Conservation (phyloP, 1,140 invertebrate genomes). For the Cephus cinctus region DNA sequence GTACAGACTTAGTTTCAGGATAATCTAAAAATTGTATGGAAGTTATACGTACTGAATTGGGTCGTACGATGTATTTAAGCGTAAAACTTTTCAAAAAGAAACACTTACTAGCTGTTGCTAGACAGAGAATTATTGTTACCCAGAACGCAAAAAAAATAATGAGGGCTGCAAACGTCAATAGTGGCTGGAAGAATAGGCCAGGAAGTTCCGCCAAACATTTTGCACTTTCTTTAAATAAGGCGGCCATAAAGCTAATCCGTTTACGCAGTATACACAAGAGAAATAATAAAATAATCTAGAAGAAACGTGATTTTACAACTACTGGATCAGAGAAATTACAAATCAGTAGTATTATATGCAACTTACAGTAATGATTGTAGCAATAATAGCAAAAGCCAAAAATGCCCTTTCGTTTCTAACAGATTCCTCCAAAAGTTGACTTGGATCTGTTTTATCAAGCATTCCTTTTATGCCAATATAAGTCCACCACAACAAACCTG, state of each 20-base stretch:
- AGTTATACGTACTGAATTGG: background rate
- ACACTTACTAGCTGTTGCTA: slow-evolving; percentile 71
- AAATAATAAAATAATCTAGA: slow-evolving; percentile 77
- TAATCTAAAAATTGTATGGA: slow-evolving; percentile 44
- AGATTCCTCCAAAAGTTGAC: slow-evolving; percentile 70
- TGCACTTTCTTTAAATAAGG: slow-evolving; percentile 85
- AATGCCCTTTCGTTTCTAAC: slow-evolving; percentile 85
- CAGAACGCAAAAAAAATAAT: slow-evolving; percentile 82
- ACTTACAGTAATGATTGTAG: slow-evolving; percentile 83
- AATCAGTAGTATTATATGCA: slow-evolving; percentile 13
- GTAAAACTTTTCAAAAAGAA: slow-evolving; percentile 7
- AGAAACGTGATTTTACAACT: slow-evolving; percentile 21
- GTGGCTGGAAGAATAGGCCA: slow-evolving; percentile 81
- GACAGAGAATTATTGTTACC: slow-evolving; percentile 73
- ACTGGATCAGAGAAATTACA: slow-evolving; percentile 5
- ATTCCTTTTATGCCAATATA: slow-evolving; percentile 76
- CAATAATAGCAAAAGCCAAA: slow-evolving; percentile 79
- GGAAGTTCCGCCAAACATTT: slow-evolving; percentile 82
- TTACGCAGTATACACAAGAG: slow-evolving; percentile 78
- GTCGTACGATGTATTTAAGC: slow-evolving; percentile 2
- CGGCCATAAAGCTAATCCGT: slow-evolving; percentile 75
- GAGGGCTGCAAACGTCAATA: slow-evolving; percentile 80
- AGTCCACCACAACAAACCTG: slow-evolving; percentile 84
- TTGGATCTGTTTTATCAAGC: slow-evolving; percentile 63
- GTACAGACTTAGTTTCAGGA: slow-evolving; percentile 50